Conservation (phyloP, 2,888 invertebrate genomes). For the Harmothoe impar region DNA sequence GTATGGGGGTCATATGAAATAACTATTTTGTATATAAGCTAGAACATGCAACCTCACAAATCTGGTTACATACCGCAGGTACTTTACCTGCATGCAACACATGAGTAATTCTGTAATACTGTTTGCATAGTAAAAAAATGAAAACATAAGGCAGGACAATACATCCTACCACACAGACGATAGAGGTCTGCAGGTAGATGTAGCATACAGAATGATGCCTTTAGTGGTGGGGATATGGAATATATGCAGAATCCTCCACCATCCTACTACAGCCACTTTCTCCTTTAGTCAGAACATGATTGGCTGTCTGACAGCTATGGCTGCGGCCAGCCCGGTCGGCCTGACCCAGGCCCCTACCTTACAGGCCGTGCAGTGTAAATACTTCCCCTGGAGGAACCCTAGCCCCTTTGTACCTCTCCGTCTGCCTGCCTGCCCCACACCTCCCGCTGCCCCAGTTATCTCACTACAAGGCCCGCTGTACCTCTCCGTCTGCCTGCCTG, state of each 20-base stretch:
- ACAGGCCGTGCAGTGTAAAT: background rate
- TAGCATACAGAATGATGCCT: background rate
- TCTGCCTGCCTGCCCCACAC: no score
- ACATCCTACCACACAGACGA: background rate
- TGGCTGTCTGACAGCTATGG: constrained; percentile 19
- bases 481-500: background rate
- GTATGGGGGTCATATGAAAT: no score
- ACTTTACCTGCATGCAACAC: no score
- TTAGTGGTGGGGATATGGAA: background rate
- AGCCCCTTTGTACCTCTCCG: background rate
- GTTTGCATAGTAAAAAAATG: no score
- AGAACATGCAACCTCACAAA: no score
- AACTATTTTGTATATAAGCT: no score
- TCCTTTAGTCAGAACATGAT: background rate
- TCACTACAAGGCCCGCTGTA: background rate
- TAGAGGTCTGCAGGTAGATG: background rate
- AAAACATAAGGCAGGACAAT: no score
- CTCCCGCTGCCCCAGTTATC: no score
- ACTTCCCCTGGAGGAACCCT: background rate
- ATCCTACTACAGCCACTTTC: background rate
- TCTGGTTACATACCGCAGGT: no score
- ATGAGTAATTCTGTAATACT: no score
- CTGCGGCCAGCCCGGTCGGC: background rate
- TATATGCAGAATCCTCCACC: background rate
- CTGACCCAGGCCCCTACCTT: background rate